These are phyloP conservation scores for Habroteleia sp. DNA, from an alignment of 2,888 invertebrate species.

Conservation along the genomic window DNA sequence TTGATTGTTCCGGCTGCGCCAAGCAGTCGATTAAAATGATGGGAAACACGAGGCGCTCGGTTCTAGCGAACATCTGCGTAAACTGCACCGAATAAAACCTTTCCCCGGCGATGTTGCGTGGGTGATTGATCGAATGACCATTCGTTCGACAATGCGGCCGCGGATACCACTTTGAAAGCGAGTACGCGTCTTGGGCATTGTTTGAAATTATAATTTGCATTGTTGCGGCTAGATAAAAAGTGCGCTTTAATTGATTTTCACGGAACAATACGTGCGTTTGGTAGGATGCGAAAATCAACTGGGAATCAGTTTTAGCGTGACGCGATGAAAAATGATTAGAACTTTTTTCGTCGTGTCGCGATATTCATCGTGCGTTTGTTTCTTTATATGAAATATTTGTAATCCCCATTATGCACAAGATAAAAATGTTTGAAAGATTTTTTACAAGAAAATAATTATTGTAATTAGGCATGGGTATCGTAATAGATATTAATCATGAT, in stretches of 20 bases:
- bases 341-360: slow-evolving; percentile 13
- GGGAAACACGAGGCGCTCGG: slow-evolving; percentile 40
- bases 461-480: too few relatives aligned
- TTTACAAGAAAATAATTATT: too few relatives aligned
- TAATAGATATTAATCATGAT: too few relatives aligned
- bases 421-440: background rate
- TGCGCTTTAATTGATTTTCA: slow-evolving; percentile 41
- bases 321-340: slow-evolving; percentile 30
- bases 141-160: slow-evolving; percentile 20
- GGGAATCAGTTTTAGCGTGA: slow-evolving; percentile 25
- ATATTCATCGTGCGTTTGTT: slow-evolving; percentile 18
- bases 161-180: background rate
- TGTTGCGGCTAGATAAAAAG: slow-evolving; percentile 22
- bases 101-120: slow-evolving; percentile 24
- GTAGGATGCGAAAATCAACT: slow-evolving; percentile 38
- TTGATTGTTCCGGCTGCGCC: slow-evolving; percentile 55
- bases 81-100: slow-evolving; percentile 34
- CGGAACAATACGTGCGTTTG: slow-evolving; percentile 28
- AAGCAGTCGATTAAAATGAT: slow-evolving; percentile 56
- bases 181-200: slow-evolving; percentile 6
- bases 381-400: too few relatives aligned
- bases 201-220: slow-evolving; percentile 48
- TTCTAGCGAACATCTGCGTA: slow-evolving; percentile 37
- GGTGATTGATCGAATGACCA: slow-evolving; percentile 57
- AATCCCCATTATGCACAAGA: too few relatives aligned